Base-by-base conservation (phyloP, 2,797 vertebrate species). In the Toxotes lorentzi region DNA sequence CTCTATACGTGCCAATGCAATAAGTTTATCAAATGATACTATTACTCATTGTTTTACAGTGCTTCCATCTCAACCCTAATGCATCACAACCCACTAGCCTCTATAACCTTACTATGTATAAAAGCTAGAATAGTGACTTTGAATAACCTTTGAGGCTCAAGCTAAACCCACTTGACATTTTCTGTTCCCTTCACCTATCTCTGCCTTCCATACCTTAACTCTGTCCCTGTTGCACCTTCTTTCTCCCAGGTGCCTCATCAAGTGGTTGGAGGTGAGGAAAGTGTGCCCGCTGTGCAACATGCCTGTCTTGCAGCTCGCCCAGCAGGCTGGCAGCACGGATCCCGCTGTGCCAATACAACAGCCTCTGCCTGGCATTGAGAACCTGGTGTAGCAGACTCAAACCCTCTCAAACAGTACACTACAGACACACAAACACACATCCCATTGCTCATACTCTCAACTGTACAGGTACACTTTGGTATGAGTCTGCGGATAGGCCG, bases 241-340 rank as follows among this genome's bases (percentile, higher is more conserved):
- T 38, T 70, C 40, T 74, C 70, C 5, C 90, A 98, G 98, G 96
- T 99, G 98, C 96, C 98, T 99, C 95, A 99, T 99, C 91, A 99
- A 99, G 88, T 99, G 98, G 98, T 88, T 99, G 96, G 98, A 99
- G 93, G 98, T 99, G 89, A 97, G 98, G 70, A 99, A 99, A 91
- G 98, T 99, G 66, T 99, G 98, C 81, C 98, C 98, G 1, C 94
- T 99, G 60, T 99, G 98, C 94, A 99, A 99, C 95, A 99, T 98
- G 96, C 97, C 98, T 0, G 98, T 99, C 67, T 90, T 99, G 77
- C 98, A 99, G 94, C 93, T 99, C 71, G 98, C 98, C 5, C 97
- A 99, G 87, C 94, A 99, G 88, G 98, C 98, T 30, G 76, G 94
- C 77, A 86, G 76, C 79, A 68, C 87, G 0, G 94, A 94, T 3